Evolutionary conservation across 2,888 invertebrate genomes (phyloP).

Genomic region (Brachylomia viminalis): DNA sequence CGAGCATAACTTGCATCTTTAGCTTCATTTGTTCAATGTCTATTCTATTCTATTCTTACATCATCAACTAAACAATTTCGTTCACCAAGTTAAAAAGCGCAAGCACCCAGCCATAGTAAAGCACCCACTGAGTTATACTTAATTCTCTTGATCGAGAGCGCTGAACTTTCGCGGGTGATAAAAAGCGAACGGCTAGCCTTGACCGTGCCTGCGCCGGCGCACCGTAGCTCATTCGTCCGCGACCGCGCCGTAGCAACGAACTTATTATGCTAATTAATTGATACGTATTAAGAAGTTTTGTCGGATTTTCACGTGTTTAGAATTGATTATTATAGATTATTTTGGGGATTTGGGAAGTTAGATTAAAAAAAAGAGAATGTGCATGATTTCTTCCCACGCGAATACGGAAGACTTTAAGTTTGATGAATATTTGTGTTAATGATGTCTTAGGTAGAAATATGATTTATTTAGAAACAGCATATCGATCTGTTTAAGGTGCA

Average conservation of each 20-base stretch:
- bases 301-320: constrained; percentile 46
- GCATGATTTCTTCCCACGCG: constrained; percentile 52
- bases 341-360: constrained; percentile 28
- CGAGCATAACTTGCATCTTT: neutral
- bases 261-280: constrained; percentile 71
- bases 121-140: constrained; percentile 59
- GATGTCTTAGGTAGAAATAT: neutral
- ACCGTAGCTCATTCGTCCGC: constrained; percentile 60
- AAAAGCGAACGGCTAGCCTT: constrained; percentile 87
- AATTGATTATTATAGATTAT: constrained; percentile 50
- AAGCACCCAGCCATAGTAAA: constrained; percentile 51
- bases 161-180: constrained; percentile 85
- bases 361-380: constrained; percentile 25
- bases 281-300: constrained; percentile 57
- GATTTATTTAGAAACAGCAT: neutral
- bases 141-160: constrained; percentile 76
- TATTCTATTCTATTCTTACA: no score
- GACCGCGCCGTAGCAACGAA: constrained; percentile 63
- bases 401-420: constrained; percentile 14
- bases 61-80: neutral
- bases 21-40: no score
- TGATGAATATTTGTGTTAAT: constrained; percentile 12
- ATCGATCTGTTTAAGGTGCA: neutral
- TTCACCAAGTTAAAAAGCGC: constrained; percentile 16
- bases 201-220: constrained; percentile 82